Base-by-base conservation (phyloP, 2,797 vertebrate genomes). In the Remorina albescens region DNA sequence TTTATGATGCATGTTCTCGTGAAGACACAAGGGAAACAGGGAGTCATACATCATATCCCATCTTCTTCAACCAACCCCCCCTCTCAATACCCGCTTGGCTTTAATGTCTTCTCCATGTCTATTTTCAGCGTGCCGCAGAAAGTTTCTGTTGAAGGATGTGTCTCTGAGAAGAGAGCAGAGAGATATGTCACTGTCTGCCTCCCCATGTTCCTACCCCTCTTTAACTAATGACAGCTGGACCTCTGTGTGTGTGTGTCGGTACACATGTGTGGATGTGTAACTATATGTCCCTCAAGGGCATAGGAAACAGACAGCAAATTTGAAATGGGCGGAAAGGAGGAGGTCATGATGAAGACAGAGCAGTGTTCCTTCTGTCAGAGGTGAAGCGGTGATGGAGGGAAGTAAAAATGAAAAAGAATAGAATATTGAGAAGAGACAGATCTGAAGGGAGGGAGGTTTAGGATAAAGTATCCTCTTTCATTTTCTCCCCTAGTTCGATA, bases 81-180 rank as follows among this genome's bases (percentile, higher is more conserved):
- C 82, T 82, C n/a, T n/a, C n/a, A n/a, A n/a, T n/a, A n/a, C n/a
- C n/a, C n/a, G 78, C 87, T 83, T 78, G 12, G 87, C 88, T 92
- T 92, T 94, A 93, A 94, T 95, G 92, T 92, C 86, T 90, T 89
- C 85, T 89, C 88, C 82, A 76, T 88, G 85, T 89, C 93, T 93
- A 93, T 94, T 93, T 88, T 81, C 84, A 91, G 91, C 76, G 0
- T 44, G 67, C 81, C 37, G 74, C 71, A 86, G 82, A 91, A 92
- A 85, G 83, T 92, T 91, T 87, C 86, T 81, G 81, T 82, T 93
- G 89, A 93, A 88, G 85, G 86, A 93, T 92, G 86, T 91, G 88
- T 88, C 85, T 89, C 86, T 80, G 89, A 89, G 89, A 81, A 84
- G 81, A 81, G 85, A 82, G 84, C 76, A 82, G 66, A 84, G 84